Percentiles rank a stretch among this genome's conserved stretches.
Evolutionary conservation across 2,888 invertebrate genomes (phyloP).

Genomic region (Pollenia amentaria): DNA sequence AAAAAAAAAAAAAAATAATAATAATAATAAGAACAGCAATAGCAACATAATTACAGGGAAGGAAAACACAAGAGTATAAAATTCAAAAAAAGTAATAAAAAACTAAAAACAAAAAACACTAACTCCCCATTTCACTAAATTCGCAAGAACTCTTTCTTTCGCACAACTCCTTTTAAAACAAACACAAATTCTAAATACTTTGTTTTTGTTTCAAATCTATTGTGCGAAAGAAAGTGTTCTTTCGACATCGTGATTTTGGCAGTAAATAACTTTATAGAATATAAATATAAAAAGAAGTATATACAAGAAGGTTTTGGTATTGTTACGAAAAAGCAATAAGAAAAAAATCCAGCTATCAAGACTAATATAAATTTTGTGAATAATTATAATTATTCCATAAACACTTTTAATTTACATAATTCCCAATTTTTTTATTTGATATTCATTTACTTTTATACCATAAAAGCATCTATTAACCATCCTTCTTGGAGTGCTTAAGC

Average conservation of each 20-base stretch:
- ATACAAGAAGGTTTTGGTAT: constrained; percentile 21
- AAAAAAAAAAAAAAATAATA: constrained; percentile 6
- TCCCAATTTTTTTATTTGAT: constrained; percentile 9
- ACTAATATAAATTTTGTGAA: constrained; percentile 16
- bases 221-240: too few species aligned
- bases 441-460: constrained; percentile 2
- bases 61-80: constrained; percentile 38
- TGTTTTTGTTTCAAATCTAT: too few species aligned
- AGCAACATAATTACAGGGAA: constrained; percentile 64
- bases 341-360: not conserved
- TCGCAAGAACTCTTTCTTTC: too few species aligned
- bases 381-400: constrained; percentile 26
- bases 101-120: not conserved
- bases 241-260: too few species aligned
- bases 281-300: constrained; percentile 20
- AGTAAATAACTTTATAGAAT: constrained; percentile 4
- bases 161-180: too few species aligned
- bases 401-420: constrained; percentile 5
- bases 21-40: constrained; percentile 49
- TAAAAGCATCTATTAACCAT: not conserved
- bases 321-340: constrained; percentile 6
- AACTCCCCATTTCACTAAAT: too few species aligned
- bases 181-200: too few species aligned
- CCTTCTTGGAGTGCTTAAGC: constrained; percentile 2
- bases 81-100: constrained; percentile 7